Evolutionary conservation across 2,113 vertebrate species (phyloP).

Genomic region (Campylomormyrus numenius): DNA sequence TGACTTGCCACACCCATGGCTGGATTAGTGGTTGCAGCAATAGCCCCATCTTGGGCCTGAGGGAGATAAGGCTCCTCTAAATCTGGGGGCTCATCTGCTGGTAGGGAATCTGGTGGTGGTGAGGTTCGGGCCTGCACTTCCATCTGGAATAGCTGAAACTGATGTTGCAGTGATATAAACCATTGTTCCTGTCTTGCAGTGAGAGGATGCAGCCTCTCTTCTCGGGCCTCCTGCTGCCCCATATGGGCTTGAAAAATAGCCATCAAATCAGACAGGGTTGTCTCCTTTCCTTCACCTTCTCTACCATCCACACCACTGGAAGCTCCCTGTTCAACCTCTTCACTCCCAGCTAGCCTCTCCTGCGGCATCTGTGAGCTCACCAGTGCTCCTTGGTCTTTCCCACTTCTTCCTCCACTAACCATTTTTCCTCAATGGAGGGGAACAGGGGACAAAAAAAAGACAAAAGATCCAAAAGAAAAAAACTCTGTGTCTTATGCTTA

Average conservation of each 20-base stretch:
- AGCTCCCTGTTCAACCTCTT: background rate
- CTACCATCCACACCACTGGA: background rate
- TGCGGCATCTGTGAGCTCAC: background rate
- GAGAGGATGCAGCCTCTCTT: background rate
- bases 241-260: background rate
- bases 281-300: background rate
- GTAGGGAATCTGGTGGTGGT: background rate
- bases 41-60: background rate
- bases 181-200: background rate
- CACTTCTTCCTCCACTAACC: background rate
- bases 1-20: background rate
- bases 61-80: background rate
- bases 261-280: background rate
- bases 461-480: no score
- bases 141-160: constrained; percentile 3
- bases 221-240: background rate
- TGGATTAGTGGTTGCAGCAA: background rate
- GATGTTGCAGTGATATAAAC: background rate
- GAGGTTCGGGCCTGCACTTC: background rate
- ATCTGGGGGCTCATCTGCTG: background rate
- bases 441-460: no score
- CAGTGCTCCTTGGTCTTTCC: background rate
- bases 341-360: background rate
- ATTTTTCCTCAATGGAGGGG: background rate
- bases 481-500: background rate